A percentile compares a stretch with the other conserved stretches of the same genome.
Evolutionary conservation across 2,113 vertebrate genomes (phyloP).

Genomic region (Mesoclemmys tuberculata): DNA sequence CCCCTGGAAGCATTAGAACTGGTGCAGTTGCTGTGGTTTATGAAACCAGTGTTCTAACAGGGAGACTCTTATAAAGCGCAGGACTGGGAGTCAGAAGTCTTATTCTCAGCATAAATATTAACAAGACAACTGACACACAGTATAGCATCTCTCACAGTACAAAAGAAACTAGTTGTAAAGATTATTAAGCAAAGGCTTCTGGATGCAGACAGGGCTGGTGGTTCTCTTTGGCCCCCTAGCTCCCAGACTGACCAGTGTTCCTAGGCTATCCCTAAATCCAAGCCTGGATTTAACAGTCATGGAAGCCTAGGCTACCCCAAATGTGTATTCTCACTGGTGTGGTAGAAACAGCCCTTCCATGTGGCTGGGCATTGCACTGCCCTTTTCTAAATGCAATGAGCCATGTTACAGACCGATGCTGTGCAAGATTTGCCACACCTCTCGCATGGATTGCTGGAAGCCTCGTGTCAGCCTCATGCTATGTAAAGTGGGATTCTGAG

Average conservation of each 20-base stretch:
- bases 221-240: neutral
- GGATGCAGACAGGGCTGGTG: neutral
- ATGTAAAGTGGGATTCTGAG: neutral
- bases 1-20: neutral
- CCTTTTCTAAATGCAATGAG: neutral
- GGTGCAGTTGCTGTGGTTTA: neutral
- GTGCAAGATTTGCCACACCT: accelerated
- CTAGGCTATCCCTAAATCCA: neutral
- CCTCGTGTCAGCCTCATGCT: neutral
- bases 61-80: neutral
- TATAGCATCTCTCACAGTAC: neutral
- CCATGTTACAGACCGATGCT: accelerated
- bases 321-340: neutral
- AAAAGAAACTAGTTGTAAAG: neutral
- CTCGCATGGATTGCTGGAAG: accelerated
- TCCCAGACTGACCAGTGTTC: neutral
- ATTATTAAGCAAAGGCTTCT: neutral
- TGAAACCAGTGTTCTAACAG: neutral
- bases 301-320: neutral
- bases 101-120: neutral
- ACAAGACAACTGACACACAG: neutral
- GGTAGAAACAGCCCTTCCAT: neutral
- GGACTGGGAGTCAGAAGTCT: neutral
- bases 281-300: neutral
- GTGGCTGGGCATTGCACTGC: neutral